A percentile compares a stretch with the other conserved stretches of the same genome.
These are phyloP conservation scores for Sminthurinus aureus DNA, from an alignment of 2,888 invertebrate genomes.

Conservation along the genomic window DNA sequence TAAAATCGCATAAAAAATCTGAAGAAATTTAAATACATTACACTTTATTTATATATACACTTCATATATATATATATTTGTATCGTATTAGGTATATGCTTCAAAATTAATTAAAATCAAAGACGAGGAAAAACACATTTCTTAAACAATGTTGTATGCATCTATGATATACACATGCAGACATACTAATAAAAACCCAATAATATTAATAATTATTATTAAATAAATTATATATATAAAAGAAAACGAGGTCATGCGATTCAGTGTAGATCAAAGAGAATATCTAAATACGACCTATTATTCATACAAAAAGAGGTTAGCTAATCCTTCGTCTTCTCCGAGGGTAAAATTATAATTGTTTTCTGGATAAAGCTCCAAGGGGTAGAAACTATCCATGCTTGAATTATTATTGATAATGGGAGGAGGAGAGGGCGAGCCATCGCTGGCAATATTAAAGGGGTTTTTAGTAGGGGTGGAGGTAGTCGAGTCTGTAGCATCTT, in stretches of 20 bases:
- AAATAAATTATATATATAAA: constrained; percentile 10
- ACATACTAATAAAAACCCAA: constrained; percentile 14
- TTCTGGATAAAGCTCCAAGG: constrained; percentile 31
- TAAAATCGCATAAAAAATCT: constrained; percentile 5
- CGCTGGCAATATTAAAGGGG: not conserved
- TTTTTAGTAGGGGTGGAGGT: constrained; percentile 27
- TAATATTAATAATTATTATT: not conserved
- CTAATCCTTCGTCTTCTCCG: constrained; percentile 56
- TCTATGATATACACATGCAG: not conserved
- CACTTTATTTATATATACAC: constrained; percentile 18
- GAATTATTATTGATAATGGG: constrained; percentile 36
- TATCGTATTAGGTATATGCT: not conserved
- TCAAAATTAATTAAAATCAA: constrained; percentile 7
- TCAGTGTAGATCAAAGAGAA: constrained; percentile 29
- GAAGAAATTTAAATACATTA: not conserved
- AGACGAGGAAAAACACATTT: constrained; percentile 18
- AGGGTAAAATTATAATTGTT: constrained; percentile 55
- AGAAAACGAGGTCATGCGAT: constrained; percentile 22
- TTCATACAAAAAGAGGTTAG: constrained; percentile 46
- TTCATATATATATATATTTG: not conserved
- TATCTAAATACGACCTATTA: too few species aligned
- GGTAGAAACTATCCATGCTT: constrained; percentile 33
- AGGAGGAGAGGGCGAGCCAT: constrained; percentile 34
- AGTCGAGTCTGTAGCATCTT: constrained; percentile 60
- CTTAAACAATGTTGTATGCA: not conserved